Evolutionary conservation across 35 echinoderm and acorn worm genomes (phyloP).

Genomic region (Strongylocentrotus purpuratus): DNA sequence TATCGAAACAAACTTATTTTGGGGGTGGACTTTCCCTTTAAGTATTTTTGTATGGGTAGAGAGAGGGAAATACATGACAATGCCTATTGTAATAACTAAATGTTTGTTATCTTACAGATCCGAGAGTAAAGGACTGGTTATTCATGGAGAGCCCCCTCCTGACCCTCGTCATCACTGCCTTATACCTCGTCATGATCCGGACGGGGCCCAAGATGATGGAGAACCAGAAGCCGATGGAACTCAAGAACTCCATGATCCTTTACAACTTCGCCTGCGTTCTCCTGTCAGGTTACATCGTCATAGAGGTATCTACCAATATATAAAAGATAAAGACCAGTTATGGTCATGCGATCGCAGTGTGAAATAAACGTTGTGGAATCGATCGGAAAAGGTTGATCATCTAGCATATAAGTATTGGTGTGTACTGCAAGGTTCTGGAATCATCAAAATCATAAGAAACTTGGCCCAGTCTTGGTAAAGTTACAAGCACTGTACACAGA

Average conservation of each 20-base stretch:
- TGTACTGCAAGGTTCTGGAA: no score
- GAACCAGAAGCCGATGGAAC: constrained; percentile 71
- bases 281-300: constrained; percentile 77
- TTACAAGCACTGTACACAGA: no score
- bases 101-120: constrained; percentile 59
- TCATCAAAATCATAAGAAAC: no score
- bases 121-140: constrained; percentile 82
- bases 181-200: constrained; percentile 80
- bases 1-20: no score
- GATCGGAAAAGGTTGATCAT: no score
- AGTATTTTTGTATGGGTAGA: constrained; percentile 58
- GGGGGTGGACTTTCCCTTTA: no score
- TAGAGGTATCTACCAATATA: constrained; percentile 66
- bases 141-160: constrained; percentile 82
- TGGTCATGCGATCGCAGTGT: no score
- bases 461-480: no score
- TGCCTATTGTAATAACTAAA: background rate
- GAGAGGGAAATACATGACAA: no score
- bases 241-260: constrained; percentile 80
- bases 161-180: constrained; percentile 70
- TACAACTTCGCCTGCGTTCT: constrained; percentile 83
- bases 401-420: no score
- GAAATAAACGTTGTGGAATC: no score
- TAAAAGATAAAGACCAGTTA: no score
- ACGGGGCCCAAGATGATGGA: constrained; percentile 91